Evolutionary conservation across 2,113 vertebrate species (phyloP).

Genomic region (Cephalopholis sonnerati): DNA sequence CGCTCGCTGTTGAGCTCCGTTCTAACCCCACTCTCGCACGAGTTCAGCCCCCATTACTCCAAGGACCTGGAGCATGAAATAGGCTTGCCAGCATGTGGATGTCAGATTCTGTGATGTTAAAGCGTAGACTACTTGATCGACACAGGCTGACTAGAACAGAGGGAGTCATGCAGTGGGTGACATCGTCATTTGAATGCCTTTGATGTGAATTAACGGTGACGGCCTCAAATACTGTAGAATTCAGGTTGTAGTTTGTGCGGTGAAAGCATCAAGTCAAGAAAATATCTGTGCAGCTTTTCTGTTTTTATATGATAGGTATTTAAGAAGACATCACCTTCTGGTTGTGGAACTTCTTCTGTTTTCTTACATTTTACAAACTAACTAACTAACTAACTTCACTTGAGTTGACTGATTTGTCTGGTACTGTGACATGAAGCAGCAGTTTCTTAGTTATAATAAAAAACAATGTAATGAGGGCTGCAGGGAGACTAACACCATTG

Average conservation of each 20-base stretch:
- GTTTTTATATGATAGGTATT: background rate
- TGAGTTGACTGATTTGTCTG: no score
- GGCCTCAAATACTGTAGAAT: background rate
- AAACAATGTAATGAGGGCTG: no score
- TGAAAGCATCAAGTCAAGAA: background rate
- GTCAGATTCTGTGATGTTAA: slow-evolving; percentile 67
- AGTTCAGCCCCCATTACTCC: slow-evolving; percentile 72
- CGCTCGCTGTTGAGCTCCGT: slow-evolving; percentile 45
- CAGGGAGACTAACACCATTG: no score
- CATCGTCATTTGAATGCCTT: slow-evolving; percentile 44
- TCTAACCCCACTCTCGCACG: slow-evolving; percentile 47
- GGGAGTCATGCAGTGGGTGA: slow-evolving; percentile 42
- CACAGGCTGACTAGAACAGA: slow-evolving; percentile 43
- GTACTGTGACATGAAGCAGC: no score
- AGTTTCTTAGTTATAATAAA: no score
- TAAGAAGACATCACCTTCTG: background rate
- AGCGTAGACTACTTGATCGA: slow-evolving; percentile 56
- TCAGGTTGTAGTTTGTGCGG: background rate
- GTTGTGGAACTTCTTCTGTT: background rate
- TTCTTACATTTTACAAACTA: background rate
- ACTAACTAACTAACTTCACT: no score
- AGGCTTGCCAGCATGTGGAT: slow-evolving; percentile 72
- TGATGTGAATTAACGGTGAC: slow-evolving; percentile 19
- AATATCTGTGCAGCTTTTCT: background rate
- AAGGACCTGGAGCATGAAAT: slow-evolving; percentile 82